Evolutionary conservation across 2,113 vertebrate genomes (phyloP), one percentile per base, ranked within the genome.

Genomic region (Elephantulus edwardii): DNA sequence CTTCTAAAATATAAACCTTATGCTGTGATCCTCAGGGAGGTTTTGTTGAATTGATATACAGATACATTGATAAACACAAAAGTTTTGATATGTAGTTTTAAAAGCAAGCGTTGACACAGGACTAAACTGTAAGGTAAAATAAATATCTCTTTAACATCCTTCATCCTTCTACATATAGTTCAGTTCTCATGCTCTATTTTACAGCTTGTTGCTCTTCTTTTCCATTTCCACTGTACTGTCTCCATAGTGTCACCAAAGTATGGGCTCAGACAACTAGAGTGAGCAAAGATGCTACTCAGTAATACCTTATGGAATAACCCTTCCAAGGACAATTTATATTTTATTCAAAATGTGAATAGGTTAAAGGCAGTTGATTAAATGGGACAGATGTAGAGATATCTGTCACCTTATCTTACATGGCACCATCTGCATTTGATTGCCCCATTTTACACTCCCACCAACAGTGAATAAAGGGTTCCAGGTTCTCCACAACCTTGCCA

Each of bases 271-370:
- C 26, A 44, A 48, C 30, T 60, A 35, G 26, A 33, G 11, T 80
- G 75, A 91, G 40, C 40, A 56, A 92, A 90, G 74, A 86, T 83
- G 33, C 52, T 38, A 38, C 33, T 80, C 86, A 83, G 76, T 76
- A 93, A 92, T 42, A 22, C 52, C 83, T 83, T 71, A 87, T 88
- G 75, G n/a, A 93, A 20, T 76, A 76, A 35, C 7, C 33, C 44
- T 86, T 79, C 22, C 44, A 14, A 66, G 19, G 74, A 71, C 46
- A 64, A 70, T 84, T 84, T 87, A 38, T 81, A 62, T 91, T 87
- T 93, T 74, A 86, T 52, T 28, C 91, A 44, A 88, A 90, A 79
- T 71, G 44, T 85, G 83, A 70, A 94, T 22, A 85, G n/a, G 30
- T 48, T 78, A 24, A 75, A 68, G 1, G 17, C 64, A 91, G 35